A percentile compares a stretch with the other conserved stretches of the same genome.
These are phyloP conservation scores for Myripristis murdjan DNA, from an alignment of 2,797 vertebrate genomes.

Conservation along the genomic window DNA sequence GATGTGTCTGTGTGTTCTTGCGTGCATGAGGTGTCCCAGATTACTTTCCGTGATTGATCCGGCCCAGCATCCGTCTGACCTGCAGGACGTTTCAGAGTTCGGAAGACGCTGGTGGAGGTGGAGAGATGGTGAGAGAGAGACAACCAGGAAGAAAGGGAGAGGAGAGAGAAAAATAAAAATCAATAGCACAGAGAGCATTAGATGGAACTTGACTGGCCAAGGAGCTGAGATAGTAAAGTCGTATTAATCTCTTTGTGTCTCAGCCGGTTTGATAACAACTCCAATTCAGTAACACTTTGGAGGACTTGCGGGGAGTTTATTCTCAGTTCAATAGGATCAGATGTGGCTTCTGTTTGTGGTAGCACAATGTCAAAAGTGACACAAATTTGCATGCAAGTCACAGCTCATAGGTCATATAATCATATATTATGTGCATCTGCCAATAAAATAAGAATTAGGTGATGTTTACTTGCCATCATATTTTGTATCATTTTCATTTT, in stretches of 20 bases:
- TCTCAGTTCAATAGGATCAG: conserved; percentile 11
- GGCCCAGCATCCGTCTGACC: conserved; percentile 84
- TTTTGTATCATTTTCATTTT: background rate
- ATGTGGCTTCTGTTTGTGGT: background rate
- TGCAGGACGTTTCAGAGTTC: conserved; percentile 78
- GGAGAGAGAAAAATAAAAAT: conserved; percentile 82
- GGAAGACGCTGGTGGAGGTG: conserved; percentile 73
- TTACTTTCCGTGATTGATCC: conserved; percentile 88
- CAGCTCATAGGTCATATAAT: background rate
- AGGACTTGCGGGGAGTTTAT: conserved; percentile 13
- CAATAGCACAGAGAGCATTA: conserved; percentile 74
- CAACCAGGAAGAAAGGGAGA: conserved; percentile 62
- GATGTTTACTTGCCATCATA: background rate
- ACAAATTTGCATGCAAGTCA: background rate
- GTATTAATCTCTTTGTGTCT: conserved; percentile 76
- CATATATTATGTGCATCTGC: background rate
- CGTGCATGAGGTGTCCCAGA: conserved; percentile 78
- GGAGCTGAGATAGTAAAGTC: conserved; percentile 80
- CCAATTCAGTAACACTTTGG: conserved; percentile 32
- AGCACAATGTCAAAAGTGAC: background rate
- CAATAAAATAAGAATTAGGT: conserved; percentile 2
- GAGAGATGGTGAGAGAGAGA: conserved; percentile 55
- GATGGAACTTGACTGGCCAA: conserved; percentile 75
- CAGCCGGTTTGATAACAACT: conserved; percentile 62
- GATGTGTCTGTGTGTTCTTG: conserved; percentile 48